phyloP scores from a whole-genome alignment of 2,113 vertebrate species.

The Oryzias javanicus region DNA sequence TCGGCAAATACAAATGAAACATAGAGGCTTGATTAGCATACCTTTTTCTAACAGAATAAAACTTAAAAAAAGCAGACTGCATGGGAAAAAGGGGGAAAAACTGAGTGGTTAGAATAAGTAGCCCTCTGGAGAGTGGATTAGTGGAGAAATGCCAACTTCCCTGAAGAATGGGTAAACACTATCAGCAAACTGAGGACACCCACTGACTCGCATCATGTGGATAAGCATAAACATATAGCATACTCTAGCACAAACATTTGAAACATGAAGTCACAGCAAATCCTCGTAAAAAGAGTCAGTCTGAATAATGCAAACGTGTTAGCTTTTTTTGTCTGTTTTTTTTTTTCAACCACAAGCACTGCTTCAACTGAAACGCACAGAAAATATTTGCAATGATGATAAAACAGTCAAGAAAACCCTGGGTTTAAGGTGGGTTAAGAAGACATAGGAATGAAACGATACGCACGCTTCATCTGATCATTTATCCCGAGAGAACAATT shows the following conservation, averaged over 20 bases:
- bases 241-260: constrained; percentile 15
- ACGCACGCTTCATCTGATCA: constrained; percentile 4
- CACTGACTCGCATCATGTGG: constrained; percentile 45
- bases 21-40: constrained; percentile 16
- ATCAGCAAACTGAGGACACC: constrained; percentile 58
- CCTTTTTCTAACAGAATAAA: constrained; percentile 39
- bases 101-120: constrained; percentile 58
- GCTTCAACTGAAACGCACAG: not conserved
- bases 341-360: constrained; percentile 1
- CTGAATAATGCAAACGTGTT: constrained; percentile 9
- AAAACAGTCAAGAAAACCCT: constrained; percentile 1
- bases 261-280: constrained; percentile 14
- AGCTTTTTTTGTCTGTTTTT: constrained; percentile 8
- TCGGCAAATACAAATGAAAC: constrained; percentile 28
- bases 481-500: constrained; percentile 12
- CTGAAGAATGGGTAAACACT: constrained; percentile 68
- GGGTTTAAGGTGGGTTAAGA: not conserved
- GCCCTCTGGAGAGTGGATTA: constrained; percentile 70
- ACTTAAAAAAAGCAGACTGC: constrained; percentile 35
- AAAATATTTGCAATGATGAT: not conserved
- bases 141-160: constrained; percentile 64
- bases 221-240: constrained; percentile 7
- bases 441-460: not conserved
- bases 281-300: not conserved
- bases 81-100: constrained; percentile 37